Percentiles rank a stretch among this genome's conserved stretches.
Conservation (phyloP, 2,113 vertebrate genomes). For the Dasyprocta punctata region DNA sequence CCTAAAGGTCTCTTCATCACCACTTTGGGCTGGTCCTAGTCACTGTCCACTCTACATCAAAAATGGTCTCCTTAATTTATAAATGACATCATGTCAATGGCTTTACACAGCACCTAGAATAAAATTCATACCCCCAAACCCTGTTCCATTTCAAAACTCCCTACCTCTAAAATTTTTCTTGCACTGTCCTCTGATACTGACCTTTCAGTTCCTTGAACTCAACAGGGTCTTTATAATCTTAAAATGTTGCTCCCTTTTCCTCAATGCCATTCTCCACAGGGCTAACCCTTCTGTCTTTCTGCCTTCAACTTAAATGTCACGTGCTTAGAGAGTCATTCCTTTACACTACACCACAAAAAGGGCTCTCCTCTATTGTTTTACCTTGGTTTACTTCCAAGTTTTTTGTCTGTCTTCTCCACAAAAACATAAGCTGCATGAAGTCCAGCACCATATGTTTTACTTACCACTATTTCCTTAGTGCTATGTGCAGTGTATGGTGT, state of each 20-base stretch:
- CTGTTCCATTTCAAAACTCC: not conserved
- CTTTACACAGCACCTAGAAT: not conserved
- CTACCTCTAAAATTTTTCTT: not conserved
- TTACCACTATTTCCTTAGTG: not conserved
- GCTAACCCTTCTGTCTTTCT: not conserved
- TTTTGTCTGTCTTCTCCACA: not conserved
- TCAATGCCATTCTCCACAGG: not conserved
- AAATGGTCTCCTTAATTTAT: not conserved
- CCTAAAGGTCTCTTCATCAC: not conserved
- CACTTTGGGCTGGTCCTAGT: not conserved
- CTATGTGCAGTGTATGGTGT: not conserved
- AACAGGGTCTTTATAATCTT: not conserved
- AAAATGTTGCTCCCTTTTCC: not conserved
- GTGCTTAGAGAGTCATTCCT: not conserved
- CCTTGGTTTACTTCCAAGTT: not conserved
- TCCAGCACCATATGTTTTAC: not conserved
- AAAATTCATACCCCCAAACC: not conserved
- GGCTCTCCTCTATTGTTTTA: not conserved
- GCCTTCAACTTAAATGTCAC: not conserved
- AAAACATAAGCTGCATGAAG: not conserved
- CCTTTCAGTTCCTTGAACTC: not conserved
- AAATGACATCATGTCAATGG: not conserved
- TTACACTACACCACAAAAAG: not conserved
- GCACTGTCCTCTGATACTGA: not conserved
- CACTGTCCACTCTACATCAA: constrained; percentile 1